Evolutionary conservation across 1,140 invertebrate species (phyloP), one percentile per base, ranked within the genome.

Genomic region (Bombus ignitus): DNA sequence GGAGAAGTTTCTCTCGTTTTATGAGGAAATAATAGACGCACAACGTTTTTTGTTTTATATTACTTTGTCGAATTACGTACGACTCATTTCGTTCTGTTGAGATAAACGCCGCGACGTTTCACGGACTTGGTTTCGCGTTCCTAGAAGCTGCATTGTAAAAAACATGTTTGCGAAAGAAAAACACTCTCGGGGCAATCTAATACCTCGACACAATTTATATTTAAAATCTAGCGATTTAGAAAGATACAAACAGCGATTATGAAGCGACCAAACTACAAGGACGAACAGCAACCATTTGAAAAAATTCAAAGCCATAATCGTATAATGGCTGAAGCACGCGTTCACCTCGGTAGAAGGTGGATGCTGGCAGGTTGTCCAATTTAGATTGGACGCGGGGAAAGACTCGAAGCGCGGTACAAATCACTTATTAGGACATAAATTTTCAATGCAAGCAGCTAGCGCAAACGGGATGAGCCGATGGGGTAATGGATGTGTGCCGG

Each of bases 371-470:
- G 59, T 62, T n/a, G 59, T 62, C 28, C 12, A 62, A 62, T 62
- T 62, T 62, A n/a, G 59, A 62, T 62, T 0, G 3, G 13, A 28
- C 28, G 25, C 57, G 25, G 59, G 37, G 1, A 59, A 82, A 35
- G 57, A 28, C 32, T 68, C 32, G 32, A 15, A 15, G 15, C 28
- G 42, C 62, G 62, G 87, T 89, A 92, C 88, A 92, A 92, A 91
- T 92, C 87, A 88, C 84, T 92, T 89, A 91, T 92, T 89, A 88
- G 91, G 86, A 90, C 89, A 94, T 94, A 94, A 94, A 94, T 94
- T 94, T 90, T 91, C 88, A 94, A 94, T 84, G 90, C 83, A 88
- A 85, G 87, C 89, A 74, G 83, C 89, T 79, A 90, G 89, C 81
- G 91, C 88, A 89, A 88, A 90, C 88, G 88, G 92, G 92, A 94